Evolutionary conservation across 2,888 invertebrate species (phyloP), one percentile per base, ranked within the genome.

Genomic region (Myopa testacea): DNA sequence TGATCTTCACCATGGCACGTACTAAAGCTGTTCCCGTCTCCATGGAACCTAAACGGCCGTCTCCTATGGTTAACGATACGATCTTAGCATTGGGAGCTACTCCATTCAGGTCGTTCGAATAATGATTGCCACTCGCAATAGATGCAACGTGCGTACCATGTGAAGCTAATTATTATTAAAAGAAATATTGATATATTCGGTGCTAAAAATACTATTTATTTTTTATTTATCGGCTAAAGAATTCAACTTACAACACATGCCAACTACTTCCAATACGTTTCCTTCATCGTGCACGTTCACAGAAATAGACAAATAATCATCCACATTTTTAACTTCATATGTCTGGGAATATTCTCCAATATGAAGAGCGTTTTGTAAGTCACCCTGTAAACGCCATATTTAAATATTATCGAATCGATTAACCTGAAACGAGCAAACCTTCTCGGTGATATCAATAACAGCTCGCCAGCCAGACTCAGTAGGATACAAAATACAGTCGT

Each of bases 111-210:
- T 97, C 96, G 0, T 96, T 95, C 76, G 93, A 93, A 38, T 95
- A 94, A 81, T 93, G 93, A 76, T 96, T 95, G 0, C 96, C 98
- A 1, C 98, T 94, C 1, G 98, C 96, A 83, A 99, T 99, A 10
- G 97, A 95, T 0, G 98, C 97, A 5, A 99, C 99, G 89, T 99
- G 99, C 0, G 98, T 98, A 40, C 98, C 99, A 89, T 99, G 99
- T 74, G 96, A 94, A 14, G 98, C 98, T 97, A n/a, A n/a, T n/a
- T n/a, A 86, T 34, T 90, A 90, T 78, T 40, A 71, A 74, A 60
- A 50, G 65, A 69, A 38, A 34, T 19, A 12, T 67, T 71, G 65
- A 26, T 26, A 62, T 6, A 19, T 7, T 62, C 8, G 10, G 4
- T 10, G 4, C 8, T n/a, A 5, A 5, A 26, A 2, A 4, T 26